Evolutionary conservation across 1,140 invertebrate genomes (phyloP), one percentile per base, ranked within the genome.

Genomic region (Cryptotermes secundus): DNA sequence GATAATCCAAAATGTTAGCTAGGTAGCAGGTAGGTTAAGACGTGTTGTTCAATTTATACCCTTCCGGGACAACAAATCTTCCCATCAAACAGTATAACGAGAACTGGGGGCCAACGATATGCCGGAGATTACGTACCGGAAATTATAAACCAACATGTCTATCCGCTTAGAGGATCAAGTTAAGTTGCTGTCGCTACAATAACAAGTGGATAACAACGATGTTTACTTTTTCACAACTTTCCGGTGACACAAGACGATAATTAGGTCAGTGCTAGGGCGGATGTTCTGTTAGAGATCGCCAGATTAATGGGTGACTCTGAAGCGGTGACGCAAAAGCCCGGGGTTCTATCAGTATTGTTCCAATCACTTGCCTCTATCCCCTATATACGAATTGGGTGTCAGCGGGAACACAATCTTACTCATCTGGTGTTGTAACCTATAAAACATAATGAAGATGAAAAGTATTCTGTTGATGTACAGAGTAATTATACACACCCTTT

Each of bases 81-180:
- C 10, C 59, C 2, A 42, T 9, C 9, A 19, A 49, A 49, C 45
- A 14, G 3, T 49, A 26, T 31, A n/a, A 72, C 26, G n/a, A 31
- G 9, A 31, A 72, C 3, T 6, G n/a, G 10, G 59, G 14, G 7
- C n/a, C 26, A n/a, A 31, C 59, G 4, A 31, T n/a, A 14, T 72
- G 53, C 26, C 6, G n/a, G 38, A 38, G 38, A 14, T 12, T 31
- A n/a, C 26, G n/a, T 72, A 72, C 26, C 59, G 59, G 59, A 72
- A 72, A 72, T 72, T 72, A 72, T 72, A 72, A 72, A 72, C 59
- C 59, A 31, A 72, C 59, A 72, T 16, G 59, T 31, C 59, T n/a
- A 72, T 31, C 59, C 59, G 59, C 26, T 72, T 26, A 72, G 59
- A 31, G 59, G 26, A 72, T 72, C 59, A 72, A 31, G 26, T 72